Percentiles rank a stretch among this genome's conserved stretches.
phyloP scores from a whole-genome alignment of 2,113 vertebrate species.

The Pseudopipra pipra region DNA sequence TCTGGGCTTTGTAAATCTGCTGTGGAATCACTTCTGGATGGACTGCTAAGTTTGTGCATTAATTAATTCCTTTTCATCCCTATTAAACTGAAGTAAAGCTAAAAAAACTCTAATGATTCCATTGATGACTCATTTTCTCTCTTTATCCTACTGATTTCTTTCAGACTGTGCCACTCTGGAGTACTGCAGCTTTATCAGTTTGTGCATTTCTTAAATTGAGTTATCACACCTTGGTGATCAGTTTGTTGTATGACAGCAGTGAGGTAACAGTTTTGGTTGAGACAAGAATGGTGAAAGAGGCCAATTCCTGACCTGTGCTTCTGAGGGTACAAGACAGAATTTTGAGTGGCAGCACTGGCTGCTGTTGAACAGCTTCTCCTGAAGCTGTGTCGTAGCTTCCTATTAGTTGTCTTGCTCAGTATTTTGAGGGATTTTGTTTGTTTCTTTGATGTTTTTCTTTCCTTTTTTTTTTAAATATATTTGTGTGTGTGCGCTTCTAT shows the following conservation, averaged over 20 bases:
- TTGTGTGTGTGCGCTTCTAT: neutral
- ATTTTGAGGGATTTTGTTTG: neutral
- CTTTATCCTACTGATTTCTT: neutral
- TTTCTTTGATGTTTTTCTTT: neutral
- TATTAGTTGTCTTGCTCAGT: neutral
- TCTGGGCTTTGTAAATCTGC: neutral
- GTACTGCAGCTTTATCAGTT: neutral
- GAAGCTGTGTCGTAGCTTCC: neutral
- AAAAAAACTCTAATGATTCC: neutral
- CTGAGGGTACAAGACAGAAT: neutral
- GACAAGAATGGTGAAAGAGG: neutral
- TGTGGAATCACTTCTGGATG: neutral
- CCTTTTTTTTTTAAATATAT: neutral
- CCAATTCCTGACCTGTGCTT: neutral
- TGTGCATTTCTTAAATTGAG: neutral
- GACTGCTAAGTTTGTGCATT: neutral
- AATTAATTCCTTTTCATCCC: neutral
- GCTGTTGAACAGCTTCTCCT: neutral
- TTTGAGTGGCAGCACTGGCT: neutral
- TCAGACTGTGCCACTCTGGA: neutral
- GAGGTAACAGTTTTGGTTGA: neutral
- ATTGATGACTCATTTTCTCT: neutral
- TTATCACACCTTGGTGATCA: neutral
- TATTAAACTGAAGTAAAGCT: neutral
- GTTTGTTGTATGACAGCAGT: neutral